A percentile compares a stretch with the other conserved stretches of the same genome.
Conservation (phyloP, 2,113 vertebrate species). For the Prionailurus viverrinus region DNA sequence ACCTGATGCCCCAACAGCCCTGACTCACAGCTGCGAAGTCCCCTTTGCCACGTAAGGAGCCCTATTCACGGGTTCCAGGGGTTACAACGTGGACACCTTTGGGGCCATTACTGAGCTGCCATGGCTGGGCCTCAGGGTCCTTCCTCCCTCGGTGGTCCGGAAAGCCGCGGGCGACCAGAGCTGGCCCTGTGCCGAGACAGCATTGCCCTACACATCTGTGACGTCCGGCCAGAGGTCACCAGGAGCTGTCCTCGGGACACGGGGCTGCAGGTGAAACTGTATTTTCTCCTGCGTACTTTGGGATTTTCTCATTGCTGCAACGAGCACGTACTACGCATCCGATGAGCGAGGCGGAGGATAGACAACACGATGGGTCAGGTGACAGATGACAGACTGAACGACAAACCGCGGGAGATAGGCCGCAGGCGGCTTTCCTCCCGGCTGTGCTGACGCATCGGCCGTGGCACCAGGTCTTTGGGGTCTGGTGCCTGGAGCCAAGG, state of each 20-base stretch:
- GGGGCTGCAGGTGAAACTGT: rapidly evolving
- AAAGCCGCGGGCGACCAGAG: background rate
- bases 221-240: rapidly evolving
- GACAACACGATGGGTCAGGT: too few relatives aligned
- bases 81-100: rapidly evolving
- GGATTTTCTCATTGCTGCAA: background rate
- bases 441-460: rapidly evolving
- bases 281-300: rapidly evolving
- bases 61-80: background rate
- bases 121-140: background rate
- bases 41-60: rapidly evolving
- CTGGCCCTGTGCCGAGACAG: rapidly evolving
- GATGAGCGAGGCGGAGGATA: background rate
- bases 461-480: rapidly evolving
- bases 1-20: background rate
- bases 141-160: background rate
- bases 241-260: background rate
- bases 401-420: background rate
- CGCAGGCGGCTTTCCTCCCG: background rate
- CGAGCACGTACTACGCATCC: background rate
- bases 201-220: rapidly evolving
- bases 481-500: rapidly evolving
- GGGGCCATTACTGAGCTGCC: rapidly evolving
- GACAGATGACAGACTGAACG: rapidly evolving
- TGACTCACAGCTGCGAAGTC: rapidly evolving